Evolutionary conservation across 2,888 invertebrate genomes (phyloP), one percentile per base, ranked within the genome.

Genomic region (Phragmatobia fuliginosa): DNA sequence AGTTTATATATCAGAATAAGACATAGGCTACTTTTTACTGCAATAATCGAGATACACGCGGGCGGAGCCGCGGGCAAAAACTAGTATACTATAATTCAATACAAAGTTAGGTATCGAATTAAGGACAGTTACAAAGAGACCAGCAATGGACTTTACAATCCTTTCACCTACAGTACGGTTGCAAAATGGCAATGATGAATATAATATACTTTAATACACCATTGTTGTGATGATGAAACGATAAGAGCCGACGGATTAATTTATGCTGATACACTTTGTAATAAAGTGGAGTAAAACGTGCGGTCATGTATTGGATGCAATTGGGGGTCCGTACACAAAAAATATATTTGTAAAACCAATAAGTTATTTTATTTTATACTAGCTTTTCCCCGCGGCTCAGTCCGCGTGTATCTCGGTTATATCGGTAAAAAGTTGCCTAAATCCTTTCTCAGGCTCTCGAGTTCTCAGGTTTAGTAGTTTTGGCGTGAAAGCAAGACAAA

Each of bases 121-220:
- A 66, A 66, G 69, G 69, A 69, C 69, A 56, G 11, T 21, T 62
- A 68, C 72, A 73, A 71, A 71, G 71, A 75, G 68, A 38, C 59
- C 67, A 66, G 56, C 62, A 33, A 61, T 68, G 64, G 38, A 66
- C 70, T 75, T 75, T 72, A 66, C 59, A 8, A 77, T 77, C 85
- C 84, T 84, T 84, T 84, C 84, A 83, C 83, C 66, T 28, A 70
- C 73, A 36, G 18, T 33, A 33, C 28, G 45, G 72, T 85, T 85
- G 70, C 84, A 75, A 82, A 81, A 84, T 72, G 25, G 49, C 66
- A 65, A 72, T 72, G 75, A 78, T 74, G 75, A 76, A 77, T 66
- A 31, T 31, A 66, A 66, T 77, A 77, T 76, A 75, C 82, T 82
- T 74, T 74, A 75, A 82, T 80, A 73, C 71, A 69, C 73, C 71